A percentile compares a stretch with the other conserved stretches of the same genome.
These are phyloP conservation scores for Hexactinellida sp. DNA, from an alignment of 37 sponge, comb jelly and placozoan genomes.

Conservation along the genomic window DNA sequence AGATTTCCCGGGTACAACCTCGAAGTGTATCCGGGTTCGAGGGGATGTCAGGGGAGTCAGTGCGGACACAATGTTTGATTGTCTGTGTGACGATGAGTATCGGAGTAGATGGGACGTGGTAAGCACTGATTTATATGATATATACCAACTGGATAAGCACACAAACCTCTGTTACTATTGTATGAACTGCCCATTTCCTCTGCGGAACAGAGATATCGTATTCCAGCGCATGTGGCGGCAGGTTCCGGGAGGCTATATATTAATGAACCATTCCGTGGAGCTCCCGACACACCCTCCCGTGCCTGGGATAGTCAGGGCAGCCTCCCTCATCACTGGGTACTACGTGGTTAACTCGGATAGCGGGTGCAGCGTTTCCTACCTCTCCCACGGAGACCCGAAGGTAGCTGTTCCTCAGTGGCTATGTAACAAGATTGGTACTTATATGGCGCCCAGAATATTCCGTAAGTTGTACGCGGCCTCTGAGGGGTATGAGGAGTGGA, in stretches of 20 bases:
- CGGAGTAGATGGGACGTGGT: not conserved
- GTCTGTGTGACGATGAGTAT: not conserved
- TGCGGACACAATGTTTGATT: not conserved
- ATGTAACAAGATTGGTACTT: not conserved
- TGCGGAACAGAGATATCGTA: not conserved
- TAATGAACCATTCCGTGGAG: slow-evolving; percentile 1
- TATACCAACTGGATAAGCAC: not conserved
- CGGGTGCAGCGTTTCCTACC: not conserved
- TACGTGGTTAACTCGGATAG: not conserved
- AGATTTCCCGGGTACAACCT: not conserved
- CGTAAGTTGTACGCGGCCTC: not conserved
- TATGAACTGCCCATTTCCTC: not conserved
- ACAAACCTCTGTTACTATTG: not conserved
- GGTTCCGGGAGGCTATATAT: not conserved
- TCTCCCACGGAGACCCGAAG: not conserved
- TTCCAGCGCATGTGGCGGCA: not conserved
- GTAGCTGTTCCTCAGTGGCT: not conserved
- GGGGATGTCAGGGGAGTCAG: not conserved
- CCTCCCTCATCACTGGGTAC: not conserved
- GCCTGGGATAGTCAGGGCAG: not conserved
- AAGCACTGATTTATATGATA: not conserved
- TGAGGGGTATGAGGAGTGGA: not conserved
- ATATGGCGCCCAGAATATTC: not conserved
- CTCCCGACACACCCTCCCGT: not conserved
- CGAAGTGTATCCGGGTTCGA: not conserved